phyloP scores from a whole-genome alignment of 1,140 invertebrate genomes.

The Drusus annulatus region DNA sequence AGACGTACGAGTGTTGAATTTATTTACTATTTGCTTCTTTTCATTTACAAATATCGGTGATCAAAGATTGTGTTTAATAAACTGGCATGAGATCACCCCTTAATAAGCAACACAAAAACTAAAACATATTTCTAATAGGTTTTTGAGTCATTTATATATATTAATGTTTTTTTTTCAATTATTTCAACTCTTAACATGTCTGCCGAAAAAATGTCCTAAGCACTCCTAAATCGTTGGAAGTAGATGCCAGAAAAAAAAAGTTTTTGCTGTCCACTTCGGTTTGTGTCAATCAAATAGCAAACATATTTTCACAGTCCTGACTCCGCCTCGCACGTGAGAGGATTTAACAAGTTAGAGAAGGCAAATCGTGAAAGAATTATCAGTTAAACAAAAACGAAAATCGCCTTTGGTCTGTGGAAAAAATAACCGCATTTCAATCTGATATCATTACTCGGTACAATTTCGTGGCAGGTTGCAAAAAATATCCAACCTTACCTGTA shows the following conservation, averaged over 20 bases:
- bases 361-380: not conserved
- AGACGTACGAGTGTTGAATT: slow-evolving; percentile 1
- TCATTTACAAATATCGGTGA: not conserved
- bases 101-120: not conserved
- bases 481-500: no score
- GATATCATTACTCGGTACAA: no score
- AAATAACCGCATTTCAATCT: slow-evolving; percentile 6
- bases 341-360: not conserved
- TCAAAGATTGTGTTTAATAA: slow-evolving; percentile 19
- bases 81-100: slow-evolving; percentile 18
- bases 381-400: not conserved
- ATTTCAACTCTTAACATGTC: no score
- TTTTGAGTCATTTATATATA: not conserved
- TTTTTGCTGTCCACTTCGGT: no score
- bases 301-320: not conserved
- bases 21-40: slow-evolving; percentile 6
- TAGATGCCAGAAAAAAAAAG: no score
- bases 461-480: no score
- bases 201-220: not conserved
- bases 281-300: no score
- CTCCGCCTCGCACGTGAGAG: not conserved
- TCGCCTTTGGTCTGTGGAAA: not conserved
- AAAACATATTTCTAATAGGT: not conserved
- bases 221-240: no score
- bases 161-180: not conserved